Evolutionary conservation across 2,888 invertebrate species (phyloP), one percentile per base, ranked within the genome.

Genomic region (Cheilosia grossa): DNA sequence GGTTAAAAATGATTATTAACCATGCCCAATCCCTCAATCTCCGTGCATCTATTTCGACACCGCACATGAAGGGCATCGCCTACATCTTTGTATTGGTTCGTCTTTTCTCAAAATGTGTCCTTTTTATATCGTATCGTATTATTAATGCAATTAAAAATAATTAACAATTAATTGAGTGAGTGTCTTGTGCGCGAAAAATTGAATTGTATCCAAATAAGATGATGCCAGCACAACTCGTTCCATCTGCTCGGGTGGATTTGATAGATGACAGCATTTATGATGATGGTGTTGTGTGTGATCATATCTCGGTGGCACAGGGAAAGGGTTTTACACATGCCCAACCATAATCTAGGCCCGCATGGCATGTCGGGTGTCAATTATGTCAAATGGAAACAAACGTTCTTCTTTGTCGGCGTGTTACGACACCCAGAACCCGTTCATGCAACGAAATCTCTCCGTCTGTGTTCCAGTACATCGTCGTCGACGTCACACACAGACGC

Each of bases 111-210:
- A 63, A 49, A 63, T 69, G 51, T 82, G 30, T 2, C 9, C 30
- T 2, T 70, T 80, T 21, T 27, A 69, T 89, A 90, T 91, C 90
- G 3, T 47, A 90, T 90, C 90, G 3, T 47, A 90, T 90, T 90
- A 91, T 91, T 91, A 91, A 92, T 90, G 90, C 90, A 90, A 91
- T 92, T 92, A 91, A 89, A 89, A 91, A 91, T 90, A 92, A 91
- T 91, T 91, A 92, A 91, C 89, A 90, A 89, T 91, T 91, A 91
- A 91, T 91, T 91, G 89, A 91, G 89, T 89, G 88, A 91, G 89
- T 89, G 88, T 88, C 87, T 88, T 87, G 79, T 75, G 86, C 70
- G 83, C 83, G 87, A 85, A 79, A 86, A 81, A 87, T 87, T 85
- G 75, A 85, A 85, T 85, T 85, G 85, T 81, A 85, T 81, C 81